These are phyloP conservation scores for Loriculus beryllinus DNA, from an alignment of 2,797 vertebrate genomes.

Conservation along the genomic window DNA sequence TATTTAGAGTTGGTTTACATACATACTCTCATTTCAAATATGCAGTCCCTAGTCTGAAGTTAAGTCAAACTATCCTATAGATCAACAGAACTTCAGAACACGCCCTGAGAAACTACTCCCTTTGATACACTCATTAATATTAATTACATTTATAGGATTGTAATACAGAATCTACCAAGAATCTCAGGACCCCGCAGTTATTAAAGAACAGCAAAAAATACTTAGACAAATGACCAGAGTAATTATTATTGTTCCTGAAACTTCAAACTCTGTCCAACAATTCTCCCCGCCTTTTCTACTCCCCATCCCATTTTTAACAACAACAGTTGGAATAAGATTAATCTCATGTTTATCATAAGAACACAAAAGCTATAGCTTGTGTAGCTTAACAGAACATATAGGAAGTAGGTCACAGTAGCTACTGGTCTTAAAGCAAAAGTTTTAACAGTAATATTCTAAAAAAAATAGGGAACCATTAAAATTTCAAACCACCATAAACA, in stretches of 20 bases:
- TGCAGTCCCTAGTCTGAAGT: background rate
- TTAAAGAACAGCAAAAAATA: background rate
- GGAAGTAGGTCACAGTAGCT: background rate
- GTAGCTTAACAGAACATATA: background rate
- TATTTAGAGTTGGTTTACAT: background rate
- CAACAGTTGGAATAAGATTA: background rate
- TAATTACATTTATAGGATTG: background rate
- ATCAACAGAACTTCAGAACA: background rate
- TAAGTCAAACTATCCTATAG: background rate
- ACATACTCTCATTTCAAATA: background rate
- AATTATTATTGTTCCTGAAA: background rate
- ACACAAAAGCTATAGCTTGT: background rate
- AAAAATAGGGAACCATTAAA: background rate
- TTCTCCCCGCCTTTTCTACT: fast-evolving
- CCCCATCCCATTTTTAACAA: background rate
- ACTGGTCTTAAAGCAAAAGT: background rate
- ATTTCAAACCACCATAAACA: background rate
- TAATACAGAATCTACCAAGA: background rate
- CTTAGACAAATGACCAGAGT: background rate
- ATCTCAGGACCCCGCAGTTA: background rate
- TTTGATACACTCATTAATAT: conserved; percentile 6
- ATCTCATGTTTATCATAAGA: background rate
- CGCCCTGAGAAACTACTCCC: background rate
- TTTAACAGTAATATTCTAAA: background rate
- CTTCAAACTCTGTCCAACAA: background rate